Evolutionary conservation across 2,888 invertebrate genomes (phyloP).

Genomic region (Noctua fimbriata): DNA sequence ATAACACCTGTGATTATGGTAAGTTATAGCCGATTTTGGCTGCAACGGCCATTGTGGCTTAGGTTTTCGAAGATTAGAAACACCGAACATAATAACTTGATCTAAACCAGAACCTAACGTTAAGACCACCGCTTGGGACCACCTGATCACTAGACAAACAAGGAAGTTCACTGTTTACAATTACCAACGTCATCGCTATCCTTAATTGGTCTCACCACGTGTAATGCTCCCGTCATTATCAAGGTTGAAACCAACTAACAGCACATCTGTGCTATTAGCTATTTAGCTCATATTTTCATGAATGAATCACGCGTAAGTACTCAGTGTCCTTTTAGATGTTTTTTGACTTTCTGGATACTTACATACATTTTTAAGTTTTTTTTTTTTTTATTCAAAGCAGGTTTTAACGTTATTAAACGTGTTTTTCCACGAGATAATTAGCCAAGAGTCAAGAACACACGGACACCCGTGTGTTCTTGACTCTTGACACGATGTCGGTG

Average conservation of each 20-base stretch:
- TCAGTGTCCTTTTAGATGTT: not conserved
- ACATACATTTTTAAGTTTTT: not conserved
- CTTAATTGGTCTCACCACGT: conserved; percentile 16
- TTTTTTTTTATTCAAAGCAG: not conserved
- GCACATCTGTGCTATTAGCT: not conserved
- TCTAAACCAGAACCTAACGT: not conserved
- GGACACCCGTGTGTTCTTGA: no score
- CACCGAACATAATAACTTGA: not conserved
- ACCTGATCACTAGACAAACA: not conserved
- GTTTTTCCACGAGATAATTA: conserved; percentile 51
- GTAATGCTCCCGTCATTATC: conserved; percentile 21
- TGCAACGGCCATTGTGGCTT: not conserved
- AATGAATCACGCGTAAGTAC: not conserved
- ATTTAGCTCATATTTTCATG: conserved; percentile 1
- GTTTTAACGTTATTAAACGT: conserved; percentile 10
- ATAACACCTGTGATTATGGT: not conserved
- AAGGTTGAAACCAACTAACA: conserved; percentile 6
- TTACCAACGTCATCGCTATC: conserved; percentile 17
- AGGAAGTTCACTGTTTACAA: conserved; percentile 26
- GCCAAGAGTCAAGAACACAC: conserved; percentile 39
- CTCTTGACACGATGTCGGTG: conserved; percentile 1
- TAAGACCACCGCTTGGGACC: not conserved
- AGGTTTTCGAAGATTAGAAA: not conserved
- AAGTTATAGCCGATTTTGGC: not conserved
- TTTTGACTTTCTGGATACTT: not conserved